Conservation (phyloP, 2,113 vertebrate genomes). For the Brachyistius frenatus region DNA sequence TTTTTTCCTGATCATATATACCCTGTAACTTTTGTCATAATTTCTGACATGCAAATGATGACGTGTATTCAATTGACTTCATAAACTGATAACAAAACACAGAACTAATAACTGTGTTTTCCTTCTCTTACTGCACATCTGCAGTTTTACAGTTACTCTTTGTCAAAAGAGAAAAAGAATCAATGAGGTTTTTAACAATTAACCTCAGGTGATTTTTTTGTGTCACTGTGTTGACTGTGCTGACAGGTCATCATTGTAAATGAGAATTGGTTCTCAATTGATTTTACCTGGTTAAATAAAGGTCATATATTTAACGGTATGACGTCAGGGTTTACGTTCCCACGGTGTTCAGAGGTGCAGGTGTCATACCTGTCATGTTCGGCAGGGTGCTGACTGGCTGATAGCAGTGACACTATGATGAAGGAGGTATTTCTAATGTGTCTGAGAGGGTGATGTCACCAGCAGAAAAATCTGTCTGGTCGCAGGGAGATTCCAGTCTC, state of each 20-base stretch:
- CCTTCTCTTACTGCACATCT: not conserved
- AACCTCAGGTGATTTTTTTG: slow-evolving; percentile 12
- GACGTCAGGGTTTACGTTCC: slow-evolving; percentile 30
- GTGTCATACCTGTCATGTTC: no score
- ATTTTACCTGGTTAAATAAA: no score
- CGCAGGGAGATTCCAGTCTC: slow-evolving; percentile 49
- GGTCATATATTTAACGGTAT: not conserved
- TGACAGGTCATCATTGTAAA: no score
- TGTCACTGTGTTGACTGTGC: no score
- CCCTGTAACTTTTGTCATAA: no score
- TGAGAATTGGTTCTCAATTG: no score
- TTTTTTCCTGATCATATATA: no score
- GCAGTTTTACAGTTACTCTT: not conserved
- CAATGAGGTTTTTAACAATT: slow-evolving; percentile 26
- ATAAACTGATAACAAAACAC: no score
- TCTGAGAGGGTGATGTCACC: slow-evolving; percentile 38
- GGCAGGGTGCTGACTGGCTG: no score
- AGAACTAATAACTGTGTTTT: not conserved
- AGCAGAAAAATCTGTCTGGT: not conserved
- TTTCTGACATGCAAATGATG: no score
- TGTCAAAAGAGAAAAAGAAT: not conserved
- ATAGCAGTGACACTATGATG: not conserved
- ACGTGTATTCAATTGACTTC: no score
- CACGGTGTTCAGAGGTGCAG: no score
- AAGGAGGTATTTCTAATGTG: slow-evolving; percentile 30